Conservation (phyloP, 2,113 vertebrate species). For the Arizona elegans region DNA sequence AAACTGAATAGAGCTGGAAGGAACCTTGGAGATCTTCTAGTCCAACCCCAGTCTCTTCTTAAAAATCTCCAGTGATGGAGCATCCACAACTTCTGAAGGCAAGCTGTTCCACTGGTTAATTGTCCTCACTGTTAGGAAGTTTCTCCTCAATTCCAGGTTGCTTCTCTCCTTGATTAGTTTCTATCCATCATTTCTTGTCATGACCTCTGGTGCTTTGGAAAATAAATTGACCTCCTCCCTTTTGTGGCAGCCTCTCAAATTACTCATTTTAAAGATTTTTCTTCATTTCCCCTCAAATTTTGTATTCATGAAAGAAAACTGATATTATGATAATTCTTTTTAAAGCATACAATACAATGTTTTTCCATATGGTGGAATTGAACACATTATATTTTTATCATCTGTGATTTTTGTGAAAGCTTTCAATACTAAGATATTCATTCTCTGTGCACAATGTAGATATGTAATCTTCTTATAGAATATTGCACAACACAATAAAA, state of each 20-base stretch:
- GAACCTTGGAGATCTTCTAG: no score
- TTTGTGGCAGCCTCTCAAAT: background rate
- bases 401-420: background rate
- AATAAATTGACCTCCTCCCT: no score
- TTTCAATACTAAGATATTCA: background rate
- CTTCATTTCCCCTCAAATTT: background rate
- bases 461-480: background rate
- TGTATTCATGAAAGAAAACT: background rate
- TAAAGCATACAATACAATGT: background rate
- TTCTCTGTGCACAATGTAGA: background rate
- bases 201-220: no score
- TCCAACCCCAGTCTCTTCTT: no score
- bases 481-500: background rate
- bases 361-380: background rate
- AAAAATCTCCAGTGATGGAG: no score
- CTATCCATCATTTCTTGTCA: no score
- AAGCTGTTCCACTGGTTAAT: no score
- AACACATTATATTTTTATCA: background rate
- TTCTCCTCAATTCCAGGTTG: no score
- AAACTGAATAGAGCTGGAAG: no score
- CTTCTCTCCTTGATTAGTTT: no score
- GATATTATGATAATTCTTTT: background rate
- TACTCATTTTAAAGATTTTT: background rate
- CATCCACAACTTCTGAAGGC: no score
- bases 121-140: no score